phyloP scores from a whole-genome alignment of 1,140 invertebrate species.

The Akabosia matsudoensis region DNA sequence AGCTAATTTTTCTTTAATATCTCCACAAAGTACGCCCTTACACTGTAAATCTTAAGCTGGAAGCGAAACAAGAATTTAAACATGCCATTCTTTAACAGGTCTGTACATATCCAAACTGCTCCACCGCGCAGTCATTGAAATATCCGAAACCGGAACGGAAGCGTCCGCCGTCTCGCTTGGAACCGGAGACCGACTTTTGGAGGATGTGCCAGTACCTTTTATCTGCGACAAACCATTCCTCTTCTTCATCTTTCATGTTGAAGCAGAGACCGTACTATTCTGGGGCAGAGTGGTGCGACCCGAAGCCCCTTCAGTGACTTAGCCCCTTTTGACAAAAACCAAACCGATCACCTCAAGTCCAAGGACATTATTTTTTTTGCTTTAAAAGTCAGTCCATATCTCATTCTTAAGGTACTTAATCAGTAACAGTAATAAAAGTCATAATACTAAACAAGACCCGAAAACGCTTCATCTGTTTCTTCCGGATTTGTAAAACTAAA shows the following conservation, averaged over 20 bases:
- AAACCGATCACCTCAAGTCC: too few species aligned
- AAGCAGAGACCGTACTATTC: conserved; percentile 35
- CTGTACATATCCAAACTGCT: conserved; percentile 41
- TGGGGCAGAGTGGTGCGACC: conserved; percentile 37
- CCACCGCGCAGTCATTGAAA: conserved; percentile 53
- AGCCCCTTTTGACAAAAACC: not conserved
- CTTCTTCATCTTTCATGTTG: conserved; percentile 44
- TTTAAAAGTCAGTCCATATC: not conserved
- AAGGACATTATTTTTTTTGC: not conserved
- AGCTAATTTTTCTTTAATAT: conserved; percentile 44
- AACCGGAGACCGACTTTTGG: conserved; percentile 43
- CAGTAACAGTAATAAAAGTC: not conserved
- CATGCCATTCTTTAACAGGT: conserved; percentile 17
- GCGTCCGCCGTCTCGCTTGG: conserved; percentile 52
- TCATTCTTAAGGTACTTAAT: not conserved
- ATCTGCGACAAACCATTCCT: conserved; percentile 44
- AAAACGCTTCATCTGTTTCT: too few species aligned
- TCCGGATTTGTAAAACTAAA: too few species aligned
- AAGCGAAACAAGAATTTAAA: not conserved
- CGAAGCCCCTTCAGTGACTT: not conserved
- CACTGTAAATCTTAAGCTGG: not conserved
- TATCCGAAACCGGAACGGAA: conserved; percentile 54
- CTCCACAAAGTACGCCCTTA: conserved; percentile 22
- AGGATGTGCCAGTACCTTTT: conserved; percentile 36
- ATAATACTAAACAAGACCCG: not conserved